A percentile compares a stretch with the other conserved stretches of the same genome.
These are phyloP conservation scores for Eleutherodactylus coqui DNA, from an alignment of 2,797 vertebrate genomes.

Conservation along the genomic window DNA sequence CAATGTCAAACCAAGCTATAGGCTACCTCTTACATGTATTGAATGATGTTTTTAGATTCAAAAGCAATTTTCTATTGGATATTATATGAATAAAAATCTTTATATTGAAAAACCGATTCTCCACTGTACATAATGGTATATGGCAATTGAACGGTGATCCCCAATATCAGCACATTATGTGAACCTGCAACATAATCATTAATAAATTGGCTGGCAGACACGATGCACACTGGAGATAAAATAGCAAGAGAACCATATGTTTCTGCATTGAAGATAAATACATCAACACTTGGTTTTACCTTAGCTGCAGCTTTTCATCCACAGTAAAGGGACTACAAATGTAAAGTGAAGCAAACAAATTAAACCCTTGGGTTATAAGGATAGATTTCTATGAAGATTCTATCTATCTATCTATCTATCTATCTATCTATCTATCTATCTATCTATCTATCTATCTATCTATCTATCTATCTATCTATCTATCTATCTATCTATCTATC, in stretches of 20 bases:
- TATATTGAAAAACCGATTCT: background rate
- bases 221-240: background rate
- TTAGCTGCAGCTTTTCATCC: background rate
- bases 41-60: background rate
- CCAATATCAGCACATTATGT: constrained; percentile 1
- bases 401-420: background rate
- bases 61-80: background rate
- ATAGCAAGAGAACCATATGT: constrained; percentile 6
- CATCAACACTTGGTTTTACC: background rate
- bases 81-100: background rate
- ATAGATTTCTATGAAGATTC: background rate
- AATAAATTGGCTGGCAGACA: constrained; percentile 1
- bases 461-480: too few relatives aligned
- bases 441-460: background rate
- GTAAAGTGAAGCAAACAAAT: background rate
- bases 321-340: too few relatives aligned
- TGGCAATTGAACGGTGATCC: background rate
- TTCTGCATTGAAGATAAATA: background rate
- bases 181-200: constrained; percentile 7
- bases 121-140: background rate
- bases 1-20: background rate
- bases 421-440: background rate
- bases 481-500: background rate
- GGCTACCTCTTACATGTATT: background rate
- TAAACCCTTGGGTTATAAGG: background rate